phyloP scores from a whole-genome alignment of 2,113 vertebrate genomes.

The Irena cyanogastra region DNA sequence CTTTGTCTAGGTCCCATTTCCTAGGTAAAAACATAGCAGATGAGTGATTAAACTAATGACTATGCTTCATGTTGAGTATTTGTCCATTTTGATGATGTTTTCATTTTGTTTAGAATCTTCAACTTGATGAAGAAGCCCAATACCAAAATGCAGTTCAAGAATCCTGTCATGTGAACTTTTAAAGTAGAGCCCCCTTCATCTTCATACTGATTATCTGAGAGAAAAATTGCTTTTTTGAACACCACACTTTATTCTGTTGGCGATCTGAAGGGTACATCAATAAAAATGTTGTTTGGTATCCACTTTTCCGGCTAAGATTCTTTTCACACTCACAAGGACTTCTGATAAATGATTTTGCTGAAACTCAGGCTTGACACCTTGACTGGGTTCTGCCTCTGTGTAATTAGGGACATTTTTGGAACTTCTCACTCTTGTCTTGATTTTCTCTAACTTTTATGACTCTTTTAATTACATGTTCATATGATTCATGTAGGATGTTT shows the following conservation, averaged over 20 bases:
- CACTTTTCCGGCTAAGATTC: background rate
- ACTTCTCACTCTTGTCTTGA: background rate
- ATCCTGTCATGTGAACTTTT: conserved; percentile 75
- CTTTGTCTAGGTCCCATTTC: background rate
- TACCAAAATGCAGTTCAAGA: conserved; percentile 80
- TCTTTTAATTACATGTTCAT: conserved; percentile 16
- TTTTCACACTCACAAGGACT: background rate
- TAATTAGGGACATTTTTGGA: conserved; percentile 15
- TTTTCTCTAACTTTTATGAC: conserved; percentile 5
- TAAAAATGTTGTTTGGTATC: conserved; percentile 60
- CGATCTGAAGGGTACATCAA: conserved; percentile 51
- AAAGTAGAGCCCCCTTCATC: conserved; percentile 35
- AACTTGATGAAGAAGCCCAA: conserved; percentile 78
- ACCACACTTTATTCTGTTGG: conserved; percentile 32
- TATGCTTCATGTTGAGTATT: background rate
- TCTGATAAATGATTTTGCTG: background rate
- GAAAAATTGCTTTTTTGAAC: too few relatives aligned
- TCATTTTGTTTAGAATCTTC: conserved; percentile 72
- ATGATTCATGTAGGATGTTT: background rate
- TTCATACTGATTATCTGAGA: conserved; percentile 51
- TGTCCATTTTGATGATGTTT: conserved; percentile 40
- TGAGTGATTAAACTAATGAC: background rate
- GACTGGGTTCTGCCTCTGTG: background rate
- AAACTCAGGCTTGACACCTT: background rate
- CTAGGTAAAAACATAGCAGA: background rate